Percentiles rank a stretch among this genome's conserved stretches.
phyloP scores from a whole-genome alignment of 2,113 vertebrate genomes.

The Oreochromis tanganicae region DNA sequence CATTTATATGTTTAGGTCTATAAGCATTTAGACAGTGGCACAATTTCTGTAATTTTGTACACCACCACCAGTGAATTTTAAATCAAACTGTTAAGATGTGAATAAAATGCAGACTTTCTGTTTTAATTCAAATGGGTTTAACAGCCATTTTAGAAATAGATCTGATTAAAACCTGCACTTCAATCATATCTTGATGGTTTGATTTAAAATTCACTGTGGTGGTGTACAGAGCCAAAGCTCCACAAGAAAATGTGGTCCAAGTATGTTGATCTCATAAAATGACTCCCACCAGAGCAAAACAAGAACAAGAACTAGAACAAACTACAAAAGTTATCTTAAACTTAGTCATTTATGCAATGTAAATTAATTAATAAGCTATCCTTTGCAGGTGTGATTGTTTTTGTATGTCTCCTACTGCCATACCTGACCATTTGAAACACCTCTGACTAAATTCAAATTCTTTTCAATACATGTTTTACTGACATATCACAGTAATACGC shows the following conservation, averaged over 20 bases:
- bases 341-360: background rate
- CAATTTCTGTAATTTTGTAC: background rate
- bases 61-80: background rate
- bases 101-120: background rate
- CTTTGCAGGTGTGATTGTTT: background rate
- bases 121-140: background rate
- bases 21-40: background rate
- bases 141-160: background rate
- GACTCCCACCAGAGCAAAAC: background rate
- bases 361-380: background rate
- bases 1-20: background rate
- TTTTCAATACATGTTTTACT: background rate
- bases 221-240: background rate
- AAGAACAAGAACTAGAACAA: background rate
- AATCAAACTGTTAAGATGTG: background rate
- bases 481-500: background rate
- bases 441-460: background rate
- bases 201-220: background rate
- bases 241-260: background rate
- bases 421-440: background rate
- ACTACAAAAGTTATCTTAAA: background rate
- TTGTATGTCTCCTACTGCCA: background rate
- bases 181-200: background rate
- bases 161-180: background rate
- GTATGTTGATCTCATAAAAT: background rate